phyloP scores from a whole-genome alignment of 2,113 vertebrate genomes.

The Delphinus delphis region DNA sequence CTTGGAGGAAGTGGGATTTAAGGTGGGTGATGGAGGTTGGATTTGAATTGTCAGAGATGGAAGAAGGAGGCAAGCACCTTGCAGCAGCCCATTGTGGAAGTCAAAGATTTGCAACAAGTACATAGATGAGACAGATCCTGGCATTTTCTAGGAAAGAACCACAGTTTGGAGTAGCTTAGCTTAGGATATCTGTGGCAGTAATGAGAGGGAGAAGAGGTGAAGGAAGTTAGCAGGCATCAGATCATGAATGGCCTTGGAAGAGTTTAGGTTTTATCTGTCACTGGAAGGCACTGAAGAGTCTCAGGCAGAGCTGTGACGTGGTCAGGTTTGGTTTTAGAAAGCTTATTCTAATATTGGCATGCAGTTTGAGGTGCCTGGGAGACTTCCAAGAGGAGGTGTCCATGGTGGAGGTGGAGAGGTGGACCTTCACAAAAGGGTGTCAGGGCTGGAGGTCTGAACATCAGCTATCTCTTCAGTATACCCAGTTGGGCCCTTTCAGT shows the following conservation, averaged over 20 bases:
- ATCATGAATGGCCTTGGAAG: neutral
- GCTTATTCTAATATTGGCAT: neutral
- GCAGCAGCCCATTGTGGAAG: neutral
- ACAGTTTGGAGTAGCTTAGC: neutral
- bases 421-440: neutral
- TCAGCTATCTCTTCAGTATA: neutral
- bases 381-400: neutral
- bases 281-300: neutral
- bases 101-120: neutral
- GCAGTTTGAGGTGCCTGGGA: neutral
- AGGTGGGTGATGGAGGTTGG: neutral
- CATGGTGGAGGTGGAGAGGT: neutral
- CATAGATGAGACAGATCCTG: neutral
- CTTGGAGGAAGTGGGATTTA: neutral
- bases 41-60: neutral
- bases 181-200: neutral
- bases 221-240: neutral
- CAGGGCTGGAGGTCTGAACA: neutral
- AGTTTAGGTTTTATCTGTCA: neutral
- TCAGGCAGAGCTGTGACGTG: neutral
- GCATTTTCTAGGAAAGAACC: neutral
- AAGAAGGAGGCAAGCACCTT: neutral
- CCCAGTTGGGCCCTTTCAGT: neutral
- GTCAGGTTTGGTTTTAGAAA: neutral
- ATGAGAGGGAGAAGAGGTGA: neutral